A percentile compares a stretch with the other conserved stretches of the same genome.
Evolutionary conservation across 2,113 vertebrate species (phyloP).

Genomic region (Pachyramphus minor): DNA sequence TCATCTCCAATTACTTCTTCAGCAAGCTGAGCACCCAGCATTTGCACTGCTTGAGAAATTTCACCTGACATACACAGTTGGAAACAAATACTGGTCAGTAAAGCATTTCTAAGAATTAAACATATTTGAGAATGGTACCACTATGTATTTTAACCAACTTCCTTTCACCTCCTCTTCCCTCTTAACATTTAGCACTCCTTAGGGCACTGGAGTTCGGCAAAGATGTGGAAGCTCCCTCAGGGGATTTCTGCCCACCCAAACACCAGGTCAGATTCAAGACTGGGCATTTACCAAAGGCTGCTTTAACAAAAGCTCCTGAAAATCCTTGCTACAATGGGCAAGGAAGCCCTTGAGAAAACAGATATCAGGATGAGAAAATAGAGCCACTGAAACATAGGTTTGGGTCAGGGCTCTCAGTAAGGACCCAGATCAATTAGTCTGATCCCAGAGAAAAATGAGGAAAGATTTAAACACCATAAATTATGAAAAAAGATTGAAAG

Average conservation of each 20-base stretch:
- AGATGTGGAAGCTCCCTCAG: not conserved
- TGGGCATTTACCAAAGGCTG: not conserved
- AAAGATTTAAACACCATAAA: not conserved
- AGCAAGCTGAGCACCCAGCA: not conserved
- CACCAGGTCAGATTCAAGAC: not conserved
- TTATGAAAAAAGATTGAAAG: constrained; percentile 3
- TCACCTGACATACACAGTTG: not conserved
- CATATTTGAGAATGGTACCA: not conserved
- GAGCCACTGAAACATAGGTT: not conserved
- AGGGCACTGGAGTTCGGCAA: not conserved
- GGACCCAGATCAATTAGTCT: not conserved
- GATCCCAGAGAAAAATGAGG: not conserved
- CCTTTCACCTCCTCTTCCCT: not conserved
- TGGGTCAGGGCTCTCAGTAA: not conserved
- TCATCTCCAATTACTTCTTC: not conserved
- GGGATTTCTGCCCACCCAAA: not conserved
- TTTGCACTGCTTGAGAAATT: not conserved
- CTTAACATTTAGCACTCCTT: not conserved
- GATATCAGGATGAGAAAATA: not conserved
- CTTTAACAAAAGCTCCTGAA: not conserved
- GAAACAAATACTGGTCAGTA: not conserved
- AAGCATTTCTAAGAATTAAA: not conserved
- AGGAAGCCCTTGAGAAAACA: not conserved
- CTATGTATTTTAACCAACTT: not conserved
- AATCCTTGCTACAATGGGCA: not conserved